These are phyloP conservation scores for Spinus pinus DNA, from an alignment of 2,797 vertebrate species.

Conservation along the genomic window DNA sequence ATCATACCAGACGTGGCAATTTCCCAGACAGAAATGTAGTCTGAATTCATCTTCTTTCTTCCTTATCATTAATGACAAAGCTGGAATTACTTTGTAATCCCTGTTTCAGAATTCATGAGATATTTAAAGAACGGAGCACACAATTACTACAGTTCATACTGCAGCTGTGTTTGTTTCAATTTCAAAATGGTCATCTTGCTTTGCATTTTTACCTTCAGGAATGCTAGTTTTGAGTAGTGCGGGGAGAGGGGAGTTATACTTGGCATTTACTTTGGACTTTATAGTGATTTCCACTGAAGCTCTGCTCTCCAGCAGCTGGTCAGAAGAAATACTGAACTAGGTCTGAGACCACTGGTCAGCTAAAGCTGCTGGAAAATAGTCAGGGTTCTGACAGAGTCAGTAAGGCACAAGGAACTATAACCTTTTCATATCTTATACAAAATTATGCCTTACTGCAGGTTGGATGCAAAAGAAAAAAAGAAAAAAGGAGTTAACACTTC, in stretches of 20 bases:
- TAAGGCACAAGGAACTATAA: not conserved
- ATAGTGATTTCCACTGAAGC: not conserved
- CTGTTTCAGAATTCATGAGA: not conserved
- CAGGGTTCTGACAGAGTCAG: not conserved
- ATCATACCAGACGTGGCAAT: not conserved
- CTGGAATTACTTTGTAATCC: not conserved
- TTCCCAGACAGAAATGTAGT: not conserved
- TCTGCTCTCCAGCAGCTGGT: not conserved
- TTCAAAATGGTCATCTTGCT: not conserved
- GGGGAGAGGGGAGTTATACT: not conserved
- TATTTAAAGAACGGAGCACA: not conserved
- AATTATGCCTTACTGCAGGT: not conserved
- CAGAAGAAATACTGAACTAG: not conserved
- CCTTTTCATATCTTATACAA: not conserved
- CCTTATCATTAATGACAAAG: not conserved
- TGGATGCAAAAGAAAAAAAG: not conserved
- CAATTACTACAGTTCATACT: not conserved
- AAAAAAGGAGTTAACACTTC: not conserved
- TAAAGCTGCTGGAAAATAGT: not conserved
- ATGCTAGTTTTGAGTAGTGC: not conserved
- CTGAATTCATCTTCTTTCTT: not conserved
- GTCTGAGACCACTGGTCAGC: not conserved
- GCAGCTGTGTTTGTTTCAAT: not conserved
- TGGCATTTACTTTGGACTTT: not conserved
- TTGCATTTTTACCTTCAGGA: not conserved